Evolutionary conservation across 2,113 vertebrate genomes (phyloP), one percentile per base, ranked within the genome.

Genomic region (Siphamia tubifer): DNA sequence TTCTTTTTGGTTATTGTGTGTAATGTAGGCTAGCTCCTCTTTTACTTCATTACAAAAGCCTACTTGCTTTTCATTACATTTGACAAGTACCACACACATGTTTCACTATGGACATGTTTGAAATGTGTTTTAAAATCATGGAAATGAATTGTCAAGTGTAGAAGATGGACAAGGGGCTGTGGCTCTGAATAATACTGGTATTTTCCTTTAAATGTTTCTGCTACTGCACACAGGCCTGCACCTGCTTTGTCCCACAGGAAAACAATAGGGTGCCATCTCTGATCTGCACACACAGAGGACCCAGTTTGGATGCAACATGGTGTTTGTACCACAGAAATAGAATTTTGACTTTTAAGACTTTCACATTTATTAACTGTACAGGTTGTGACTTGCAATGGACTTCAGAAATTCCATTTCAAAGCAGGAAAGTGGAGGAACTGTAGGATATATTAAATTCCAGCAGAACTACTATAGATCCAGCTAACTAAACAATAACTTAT

Each of bases 401-500:
- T 82, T 78, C 10, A 64, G 38, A 60, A 49, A 68, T 57, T 47
- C 48, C 42, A 40, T 53, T 79, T 66, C 74, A 64, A 66, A 49
- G 58, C 58, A 69, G 70, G 68, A 51, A 63, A 63, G 47, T 61
- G 65, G 48, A 32, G 49, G 53, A 54, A 63, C 52, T 81, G 72
- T 79, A 69, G 77, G 70, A 51, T 35, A 57, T 44, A 65, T 65
- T 74, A 68, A 82, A 64, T 81, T 68, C 58, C 77, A 78, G 76
- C 83, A 84, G 72, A 80, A 64, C 62, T 64, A 58, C 68, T 75
- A 70, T 73, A 86, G 75, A 75, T 79, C 49, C 79, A 65, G 53
- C 28, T 74, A 74, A 81, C 67, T 76, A 73, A 75, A 80, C 80
- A 74, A 57, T 81, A 76, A 82, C 69, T 83, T 84, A 83, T 82